These are phyloP conservation scores for Candoia aspera DNA, from an alignment of 2,113 vertebrate species.

Conservation along the genomic window DNA sequence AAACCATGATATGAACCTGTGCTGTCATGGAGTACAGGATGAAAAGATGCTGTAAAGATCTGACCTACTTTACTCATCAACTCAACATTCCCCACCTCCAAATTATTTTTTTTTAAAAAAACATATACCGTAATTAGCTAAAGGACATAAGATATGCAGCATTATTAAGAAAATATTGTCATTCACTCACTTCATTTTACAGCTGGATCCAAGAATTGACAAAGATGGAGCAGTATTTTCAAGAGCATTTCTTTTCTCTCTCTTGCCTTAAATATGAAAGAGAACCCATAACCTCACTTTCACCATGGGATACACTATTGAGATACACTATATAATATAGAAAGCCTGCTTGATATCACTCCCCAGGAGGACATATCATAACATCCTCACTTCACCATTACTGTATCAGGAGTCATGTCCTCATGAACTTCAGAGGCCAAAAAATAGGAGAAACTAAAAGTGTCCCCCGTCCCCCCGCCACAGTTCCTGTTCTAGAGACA, in stretches of 20 bases:
- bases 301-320: neutral
- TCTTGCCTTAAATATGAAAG: neutral
- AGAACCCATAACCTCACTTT: neutral
- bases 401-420: neutral
- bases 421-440: neutral
- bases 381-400: neutral
- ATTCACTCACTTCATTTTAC: neutral
- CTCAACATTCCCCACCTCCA: neutral
- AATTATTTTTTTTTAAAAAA: neutral
- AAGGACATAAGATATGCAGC: neutral
- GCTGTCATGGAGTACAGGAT: neutral
- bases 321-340: neutral
- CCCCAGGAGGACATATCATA: neutral
- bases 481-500: neutral
- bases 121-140: neutral
- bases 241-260: neutral
- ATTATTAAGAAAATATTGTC: neutral
- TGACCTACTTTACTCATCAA: neutral
- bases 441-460: neutral
- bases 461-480: neutral
- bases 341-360: neutral
- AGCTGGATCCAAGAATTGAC: neutral
- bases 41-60: neutral
- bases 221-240: neutral
- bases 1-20: neutral